Conservation (phyloP, 2,888 invertebrate species). For the Tiliacea citrago region DNA sequence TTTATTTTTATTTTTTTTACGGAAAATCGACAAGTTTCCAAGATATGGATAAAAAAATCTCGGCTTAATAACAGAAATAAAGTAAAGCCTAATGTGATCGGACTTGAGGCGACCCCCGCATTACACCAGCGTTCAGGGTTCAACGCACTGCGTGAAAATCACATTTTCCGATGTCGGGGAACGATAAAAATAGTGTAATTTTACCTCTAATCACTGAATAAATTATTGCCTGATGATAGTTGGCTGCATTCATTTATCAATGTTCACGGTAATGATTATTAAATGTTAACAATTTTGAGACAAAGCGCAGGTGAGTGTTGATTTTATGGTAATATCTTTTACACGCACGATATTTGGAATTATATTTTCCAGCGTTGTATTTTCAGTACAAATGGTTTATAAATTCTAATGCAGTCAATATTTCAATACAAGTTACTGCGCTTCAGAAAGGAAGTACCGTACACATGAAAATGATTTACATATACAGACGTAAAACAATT, state of each 20-base stretch:
- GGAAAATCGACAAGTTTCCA: neutral
- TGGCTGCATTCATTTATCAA: conserved; percentile 23
- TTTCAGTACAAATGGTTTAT: neutral
- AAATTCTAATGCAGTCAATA: neutral
- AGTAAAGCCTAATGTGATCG: conserved; percentile 30
- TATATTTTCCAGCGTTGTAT: neutral
- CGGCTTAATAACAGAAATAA: conserved; percentile 9
- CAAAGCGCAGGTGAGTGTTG: conserved; percentile 48
- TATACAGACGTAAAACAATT: too few species aligned
- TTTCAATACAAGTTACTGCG: neutral
- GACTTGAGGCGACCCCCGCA: conserved; percentile 55
- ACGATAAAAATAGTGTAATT: conserved; percentile 51
- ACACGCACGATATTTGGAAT: neutral
- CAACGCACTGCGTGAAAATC: conserved; percentile 75
- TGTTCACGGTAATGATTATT: conserved; percentile 29
- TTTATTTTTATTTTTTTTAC: too few species aligned
- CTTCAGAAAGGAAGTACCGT: conserved; percentile 10
- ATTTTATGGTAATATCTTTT: conserved; percentile 18
- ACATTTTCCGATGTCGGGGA: conserved; percentile 63
- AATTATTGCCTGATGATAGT: conserved; percentile 22
- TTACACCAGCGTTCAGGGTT: conserved; percentile 74
- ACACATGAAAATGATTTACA: neutral
- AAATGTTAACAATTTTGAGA: conserved; percentile 36
- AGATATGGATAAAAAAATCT: conserved; percentile 19
- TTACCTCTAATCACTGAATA: conserved; percentile 34